Conservation (phyloP, 2,888 invertebrate genomes). For the Drosophila imparisetae region DNA sequence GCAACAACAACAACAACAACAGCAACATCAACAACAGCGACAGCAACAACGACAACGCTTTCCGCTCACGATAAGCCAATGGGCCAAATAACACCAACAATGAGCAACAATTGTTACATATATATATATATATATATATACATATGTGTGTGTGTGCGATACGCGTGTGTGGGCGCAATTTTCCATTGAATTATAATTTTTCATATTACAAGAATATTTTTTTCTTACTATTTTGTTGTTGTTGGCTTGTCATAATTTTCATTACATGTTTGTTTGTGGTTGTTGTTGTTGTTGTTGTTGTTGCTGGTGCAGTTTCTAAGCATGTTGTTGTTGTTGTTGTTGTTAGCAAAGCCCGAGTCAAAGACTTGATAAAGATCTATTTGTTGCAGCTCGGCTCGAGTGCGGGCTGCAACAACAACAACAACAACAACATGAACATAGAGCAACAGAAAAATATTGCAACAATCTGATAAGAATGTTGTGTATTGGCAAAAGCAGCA, state of each 20-base stretch:
- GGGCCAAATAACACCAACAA: conserved; percentile 51
- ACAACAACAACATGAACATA: conserved; percentile 27
- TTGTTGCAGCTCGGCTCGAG: conserved; percentile 46
- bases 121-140: conserved; percentile 2
- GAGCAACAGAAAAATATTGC: conserved; percentile 64
- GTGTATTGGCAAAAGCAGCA: conserved; percentile 55
- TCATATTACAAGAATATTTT: conserved; percentile 51
- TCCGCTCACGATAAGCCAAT: conserved; percentile 64
- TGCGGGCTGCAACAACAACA: conserved; percentile 60
- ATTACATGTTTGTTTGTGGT: conserved; percentile 68
- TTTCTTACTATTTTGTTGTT: conserved; percentile 29
- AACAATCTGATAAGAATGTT: conserved; percentile 78
- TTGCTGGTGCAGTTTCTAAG: conserved; percentile 23
- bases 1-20: conserved; percentile 35
- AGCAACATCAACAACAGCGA: conserved; percentile 44
- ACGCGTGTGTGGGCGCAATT: conserved; percentile 74
- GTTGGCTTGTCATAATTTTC: conserved; percentile 79
- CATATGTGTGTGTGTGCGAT: conserved; percentile 35
- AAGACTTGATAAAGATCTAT: conserved; percentile 77
- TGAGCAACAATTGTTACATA: conserved; percentile 33
- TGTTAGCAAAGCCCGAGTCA: conserved; percentile 65
- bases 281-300: conserved; percentile 53
- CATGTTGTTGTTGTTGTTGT: conserved; percentile 48
- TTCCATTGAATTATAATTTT: conserved; percentile 78
- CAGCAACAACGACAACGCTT: conserved; percentile 60